A percentile compares a stretch with the other conserved stretches of the same genome.
Conservation (phyloP, 2,113 vertebrate species). For the Colius striatus region DNA sequence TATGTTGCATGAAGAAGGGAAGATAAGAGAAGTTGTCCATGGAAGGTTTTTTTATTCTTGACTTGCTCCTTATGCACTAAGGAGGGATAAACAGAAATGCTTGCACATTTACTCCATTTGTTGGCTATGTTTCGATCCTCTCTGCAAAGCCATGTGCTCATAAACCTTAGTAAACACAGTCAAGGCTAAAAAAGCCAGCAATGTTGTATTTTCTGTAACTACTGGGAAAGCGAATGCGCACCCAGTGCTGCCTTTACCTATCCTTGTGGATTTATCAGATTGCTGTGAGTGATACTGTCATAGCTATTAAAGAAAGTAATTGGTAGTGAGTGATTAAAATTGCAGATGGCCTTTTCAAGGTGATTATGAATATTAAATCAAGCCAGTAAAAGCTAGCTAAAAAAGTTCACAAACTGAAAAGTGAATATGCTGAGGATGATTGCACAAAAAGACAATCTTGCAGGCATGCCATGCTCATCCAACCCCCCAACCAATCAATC, state of each 20-base stretch:
- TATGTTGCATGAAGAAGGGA: neutral
- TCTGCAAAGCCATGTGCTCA: neutral
- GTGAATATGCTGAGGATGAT: neutral
- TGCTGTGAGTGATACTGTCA: constrained; percentile 56
- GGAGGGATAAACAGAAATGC: neutral
- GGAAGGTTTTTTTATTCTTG: neutral
- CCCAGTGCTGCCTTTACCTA: neutral
- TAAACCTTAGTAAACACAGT: neutral
- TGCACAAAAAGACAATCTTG: neutral
- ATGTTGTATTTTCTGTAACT: neutral
- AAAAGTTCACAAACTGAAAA: neutral
- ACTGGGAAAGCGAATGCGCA: neutral
- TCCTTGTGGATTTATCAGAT: constrained; percentile 34
- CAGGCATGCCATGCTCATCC: neutral
- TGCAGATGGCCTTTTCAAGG: constrained; percentile 70
- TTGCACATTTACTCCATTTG: neutral
- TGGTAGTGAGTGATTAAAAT: constrained; percentile 74
- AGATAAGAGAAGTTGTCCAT: neutral
- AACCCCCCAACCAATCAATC: neutral
- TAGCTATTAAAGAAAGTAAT: constrained; percentile 65
- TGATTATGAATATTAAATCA: constrained; percentile 72
- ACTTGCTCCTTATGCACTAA: fast-evolving
- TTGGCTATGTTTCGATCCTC: neutral
- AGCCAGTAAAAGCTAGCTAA: constrained; percentile 44
- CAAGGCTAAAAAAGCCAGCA: neutral